A percentile compares a stretch with the other conserved stretches of the same genome.
phyloP scores from a whole-genome alignment of 2,797 vertebrate species.

The Pangasius mekongensis region DNA sequence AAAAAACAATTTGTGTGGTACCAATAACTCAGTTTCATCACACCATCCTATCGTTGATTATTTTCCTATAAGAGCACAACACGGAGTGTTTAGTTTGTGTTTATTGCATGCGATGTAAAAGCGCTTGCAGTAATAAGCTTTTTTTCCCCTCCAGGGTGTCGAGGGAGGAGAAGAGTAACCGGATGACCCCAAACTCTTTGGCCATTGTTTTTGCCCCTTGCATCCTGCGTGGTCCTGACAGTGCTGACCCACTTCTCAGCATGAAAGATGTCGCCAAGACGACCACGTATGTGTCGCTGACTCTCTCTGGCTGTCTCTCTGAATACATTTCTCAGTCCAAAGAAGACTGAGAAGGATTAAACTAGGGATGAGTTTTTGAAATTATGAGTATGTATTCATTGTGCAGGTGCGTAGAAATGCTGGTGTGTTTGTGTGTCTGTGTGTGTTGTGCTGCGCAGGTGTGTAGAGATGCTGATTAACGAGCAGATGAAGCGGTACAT shows the following conservation, averaged over 20 bases:
- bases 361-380: background rate
- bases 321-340: no score
- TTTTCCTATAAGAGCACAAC: background rate
- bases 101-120: background rate
- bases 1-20: background rate
- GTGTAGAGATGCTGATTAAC: conserved; percentile 93
- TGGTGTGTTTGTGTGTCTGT: background rate
- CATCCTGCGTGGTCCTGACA: conserved; percentile 91
- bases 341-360: background rate
- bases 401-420: background rate
- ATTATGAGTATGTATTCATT: background rate
- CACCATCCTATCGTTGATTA: background rate
- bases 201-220: conserved; percentile 97
- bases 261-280: conserved; percentile 98
- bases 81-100: background rate
- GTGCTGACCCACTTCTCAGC: conserved; percentile 90
- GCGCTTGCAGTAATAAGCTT: background rate
- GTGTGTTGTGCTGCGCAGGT: conserved; percentile 71
- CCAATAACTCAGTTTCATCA: background rate
- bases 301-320: background rate
- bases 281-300: conserved; percentile 83
- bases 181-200: conserved; percentile 93
- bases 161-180: conserved; percentile 89
- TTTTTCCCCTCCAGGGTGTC: conserved; percentile 81
- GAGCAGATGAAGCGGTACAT: conserved; percentile 95